Evolutionary conservation across 1,140 invertebrate genomes (phyloP).

Genomic region (Vanessa tameamea): DNA sequence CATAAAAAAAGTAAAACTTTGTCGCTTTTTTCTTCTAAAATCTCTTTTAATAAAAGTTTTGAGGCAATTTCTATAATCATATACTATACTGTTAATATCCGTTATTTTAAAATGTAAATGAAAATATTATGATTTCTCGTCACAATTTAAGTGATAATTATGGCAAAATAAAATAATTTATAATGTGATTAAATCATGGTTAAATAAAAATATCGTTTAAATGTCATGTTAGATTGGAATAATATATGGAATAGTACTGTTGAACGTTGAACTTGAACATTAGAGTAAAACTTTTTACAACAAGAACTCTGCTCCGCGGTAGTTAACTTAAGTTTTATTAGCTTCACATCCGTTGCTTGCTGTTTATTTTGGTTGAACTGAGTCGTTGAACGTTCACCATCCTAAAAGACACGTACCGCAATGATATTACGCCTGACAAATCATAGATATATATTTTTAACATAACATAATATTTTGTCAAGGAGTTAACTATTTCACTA

Average conservation of each 20-base stretch:
- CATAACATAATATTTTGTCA: neutral
- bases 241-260: no score
- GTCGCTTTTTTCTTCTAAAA: no score
- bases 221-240: neutral
- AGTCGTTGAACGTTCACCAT: constrained; percentile 28
- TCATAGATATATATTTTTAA: neutral
- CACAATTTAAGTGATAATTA: no score
- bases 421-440: constrained; percentile 8
- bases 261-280: neutral
- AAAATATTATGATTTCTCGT: no score
- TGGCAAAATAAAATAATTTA: neutral
- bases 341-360: constrained; percentile 58
- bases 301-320: constrained; percentile 13
- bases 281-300: constrained; percentile 9
- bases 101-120: no score
- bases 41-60: no score
- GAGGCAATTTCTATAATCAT: no score
- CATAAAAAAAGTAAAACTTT: no score
- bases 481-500: neutral
- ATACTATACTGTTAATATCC: no score
- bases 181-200: neutral
- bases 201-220: neutral
- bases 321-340: constrained; percentile 49
- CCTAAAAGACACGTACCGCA: constrained; percentile 8
- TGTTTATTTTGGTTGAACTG: constrained; percentile 53